Conservation (phyloP, 2,888 invertebrate genomes). For the Hydrotaea cyrtoneurina region DNA sequence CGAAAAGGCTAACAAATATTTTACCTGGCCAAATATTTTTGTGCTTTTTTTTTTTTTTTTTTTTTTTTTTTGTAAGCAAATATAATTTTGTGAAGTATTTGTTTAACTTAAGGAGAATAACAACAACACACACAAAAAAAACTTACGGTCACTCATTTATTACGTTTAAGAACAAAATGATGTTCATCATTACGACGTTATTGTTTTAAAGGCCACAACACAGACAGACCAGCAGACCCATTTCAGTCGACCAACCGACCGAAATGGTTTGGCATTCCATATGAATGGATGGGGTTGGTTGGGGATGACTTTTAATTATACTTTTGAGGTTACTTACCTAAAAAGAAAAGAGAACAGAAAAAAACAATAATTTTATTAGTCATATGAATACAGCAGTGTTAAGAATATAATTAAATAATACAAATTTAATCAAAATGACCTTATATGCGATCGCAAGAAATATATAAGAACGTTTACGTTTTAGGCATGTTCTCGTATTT, state of each 20-base stretch:
- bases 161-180: constrained; percentile 46
- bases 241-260: not conserved
- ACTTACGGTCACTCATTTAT: constrained; percentile 60
- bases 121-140: not conserved
- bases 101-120: not conserved
- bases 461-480: constrained; percentile 36
- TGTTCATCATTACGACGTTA: constrained; percentile 19
- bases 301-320: constrained; percentile 14
- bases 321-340: constrained; percentile 62
- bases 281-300: constrained; percentile 2
- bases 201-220: constrained; percentile 46
- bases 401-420: constrained; percentile 30
- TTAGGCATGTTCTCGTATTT: not conserved
- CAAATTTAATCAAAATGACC: constrained; percentile 35
- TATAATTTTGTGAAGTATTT: not conserved
- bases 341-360: constrained; percentile 46
- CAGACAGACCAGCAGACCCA: too few relatives aligned
- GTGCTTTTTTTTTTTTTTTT: not conserved
- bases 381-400: constrained; percentile 27
- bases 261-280: constrained; percentile 44
- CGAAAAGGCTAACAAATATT: constrained; percentile 14
- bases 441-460: not conserved
- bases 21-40: constrained; percentile 19
- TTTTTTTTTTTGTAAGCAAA: too few relatives aligned
- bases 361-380: constrained; percentile 56